Evolutionary conservation across 2,113 vertebrate genomes (phyloP), one percentile per base, ranked within the genome.

Genomic region (Coracopsis vasa): DNA sequence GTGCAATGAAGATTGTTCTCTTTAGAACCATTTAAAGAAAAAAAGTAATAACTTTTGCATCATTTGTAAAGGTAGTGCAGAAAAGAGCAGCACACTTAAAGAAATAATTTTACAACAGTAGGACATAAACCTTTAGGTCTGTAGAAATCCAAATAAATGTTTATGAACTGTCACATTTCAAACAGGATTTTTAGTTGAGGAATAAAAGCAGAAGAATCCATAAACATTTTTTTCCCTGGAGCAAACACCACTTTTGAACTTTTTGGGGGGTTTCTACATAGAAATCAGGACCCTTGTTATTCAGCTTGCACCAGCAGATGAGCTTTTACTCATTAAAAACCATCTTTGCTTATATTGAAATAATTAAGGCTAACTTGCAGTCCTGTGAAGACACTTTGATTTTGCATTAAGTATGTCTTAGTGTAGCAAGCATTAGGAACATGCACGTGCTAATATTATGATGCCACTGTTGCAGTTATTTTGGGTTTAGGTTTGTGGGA

Each of bases 381-480:
- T 29, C 24, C 18, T 27, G 7, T 35, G 37, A 65, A 70, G 10
- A 8, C 73, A 14, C 7, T 29, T 4, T 23, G 64, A 8, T 42
- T 65, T 41, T 64, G 42, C 58, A 45, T 64, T 12, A 47, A n/a
- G 27, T 18, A 10, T 4, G 24, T 33, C 61, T 28, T 29, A 37
- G 42, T 10, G n/a, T 29, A 66, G 48, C 3, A 47, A 81, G 35
- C 25, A 4, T 51, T 4, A 20, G 48, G 58, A 73, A 29, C n/a
- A 16, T 1, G 7, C 8, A 4, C 21, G 15, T 21, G 15, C 6
- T 35, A 70, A 8, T 2, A 13, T 10, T 17, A 2, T 8, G 37
- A 3, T 21, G 64, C 1, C 5, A 2, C 25, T 3, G 15, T 24
- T 85, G 39, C 18, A n/a, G 12, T 5, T 24, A 6, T 41, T 62